Evolutionary conservation across 1,140 invertebrate genomes (phyloP), one percentile per base, ranked within the genome.

Genomic region (Meloidogyne exigua): DNA sequence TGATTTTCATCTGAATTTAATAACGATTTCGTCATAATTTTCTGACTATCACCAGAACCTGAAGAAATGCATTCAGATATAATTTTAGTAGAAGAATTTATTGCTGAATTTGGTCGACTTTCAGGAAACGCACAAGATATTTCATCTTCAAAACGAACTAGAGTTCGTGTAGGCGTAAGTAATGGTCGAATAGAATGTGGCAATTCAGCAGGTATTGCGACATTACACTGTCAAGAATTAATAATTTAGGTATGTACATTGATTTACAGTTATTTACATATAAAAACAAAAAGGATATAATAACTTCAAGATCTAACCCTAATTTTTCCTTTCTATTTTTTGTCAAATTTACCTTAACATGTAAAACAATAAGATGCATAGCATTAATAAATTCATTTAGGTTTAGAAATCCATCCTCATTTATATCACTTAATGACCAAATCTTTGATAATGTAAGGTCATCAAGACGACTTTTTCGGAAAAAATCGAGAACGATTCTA

Each of bases 381-480:
- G 96, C 95, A 69, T 98, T 90, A n/a, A 96, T 95, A 90, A 98
- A 99, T 90, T 99, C 96, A 84, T 98, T 95, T 0, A 91, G 87
- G 89, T 99, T 96, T 65, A 98, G 89, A 89, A 93, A 92, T 0
- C 96, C 96, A 89, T 99, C 96, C 82, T 93, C 92, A 89, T 99
- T 96, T 49, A 98, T 91, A 76, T 76, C 67, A 71, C 77, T 88
- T 42, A 99, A 89, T 88, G 95, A 96, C 96, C 96, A 99, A 82
- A 96, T 93, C 36, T 64, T 78, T 12, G 81, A 82, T 23, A 82
- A 67, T 1, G 73, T 68, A 21, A 57, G 32, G 39, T 76, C 57
- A 49, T 84, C 82, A 39, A 82, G 69, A 0, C 42, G 62, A 66
- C 80, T 82, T 44, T 84, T 83, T 15, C 79, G 71, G 32, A 82